Base-by-base conservation (phyloP, 2,888 invertebrate species). In the Abrostola tripartita region DNA sequence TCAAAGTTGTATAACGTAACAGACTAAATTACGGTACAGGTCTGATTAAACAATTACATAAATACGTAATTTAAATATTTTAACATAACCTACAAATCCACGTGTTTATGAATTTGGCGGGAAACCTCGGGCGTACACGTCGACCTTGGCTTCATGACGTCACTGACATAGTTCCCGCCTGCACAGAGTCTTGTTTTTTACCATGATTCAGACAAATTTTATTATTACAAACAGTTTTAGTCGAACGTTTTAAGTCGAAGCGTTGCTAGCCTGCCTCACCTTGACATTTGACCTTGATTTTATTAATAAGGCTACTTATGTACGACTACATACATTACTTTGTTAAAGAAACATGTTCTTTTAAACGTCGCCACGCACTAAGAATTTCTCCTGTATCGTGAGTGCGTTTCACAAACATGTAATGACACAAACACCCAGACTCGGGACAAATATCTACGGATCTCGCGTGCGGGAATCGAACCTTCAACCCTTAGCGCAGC, bases 121-220 rank as follows among this genome's bases (percentile, higher is more conserved):
- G 93, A 94, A 92, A 71, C 71, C 61, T 56, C 52, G 79, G 81
- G 83, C 85, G 81, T 85, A 81, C 79, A 90, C 90, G 92, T 87
- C 90, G 93, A 85, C 94, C 94, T 94, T 94, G 93, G 85, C 70
- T 73, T 81, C 86, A 79, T 91, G 89, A 93, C 93, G 93, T 92
- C 93, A 93, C 83, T 92, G 92, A 91, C 92, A 92, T 93, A 92
- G 90, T 93, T 92, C 92, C 91, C 86, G 88, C 81, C 88, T 90
- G 90, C 89, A 90, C 79, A 85, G 86, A 87, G 86, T 79, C 83
- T 78, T 56, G 80, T 85, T 89, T 91, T 90, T 90, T 89, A 82
- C 79, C 80, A 81, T 81, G 83, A 86, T 84, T 86, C 88, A 76
- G 79, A 81, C 82, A 79, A 64, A 75, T 82, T 79, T 79, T 83